These are phyloP conservation scores for Nasonia longicornis DNA, from an alignment of 1,140 invertebrate genomes.

Conservation along the genomic window DNA sequence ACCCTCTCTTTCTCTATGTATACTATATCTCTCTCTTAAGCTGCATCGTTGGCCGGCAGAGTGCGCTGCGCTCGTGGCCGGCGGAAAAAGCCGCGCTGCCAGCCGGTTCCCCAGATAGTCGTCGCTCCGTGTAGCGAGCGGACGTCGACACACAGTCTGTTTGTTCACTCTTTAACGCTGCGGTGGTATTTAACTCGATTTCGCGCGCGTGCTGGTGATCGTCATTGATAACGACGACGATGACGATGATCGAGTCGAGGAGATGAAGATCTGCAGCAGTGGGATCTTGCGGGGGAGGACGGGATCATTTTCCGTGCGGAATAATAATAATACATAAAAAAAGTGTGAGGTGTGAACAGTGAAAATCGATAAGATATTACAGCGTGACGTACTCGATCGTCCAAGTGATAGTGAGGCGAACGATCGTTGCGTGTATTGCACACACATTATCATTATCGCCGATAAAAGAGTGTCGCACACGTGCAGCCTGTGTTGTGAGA, in stretches of 20 bases:
- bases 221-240: too few relatives aligned
- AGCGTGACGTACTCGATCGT: not conserved
- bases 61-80: constrained; percentile 52
- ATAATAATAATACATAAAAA: too few relatives aligned
- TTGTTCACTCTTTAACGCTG: not conserved
- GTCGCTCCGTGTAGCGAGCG: constrained; percentile 60
- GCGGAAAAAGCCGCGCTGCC: not conserved
- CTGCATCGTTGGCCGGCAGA: constrained; percentile 47
- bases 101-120: constrained; percentile 58
- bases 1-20: not conserved
- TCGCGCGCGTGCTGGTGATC: not conserved
- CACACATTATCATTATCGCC: not conserved
- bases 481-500: constrained; percentile 2
- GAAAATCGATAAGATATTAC: not conserved
- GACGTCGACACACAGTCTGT: constrained; percentile 46
- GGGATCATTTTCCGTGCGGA: too few relatives aligned
- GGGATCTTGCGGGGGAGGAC: too few relatives aligned
- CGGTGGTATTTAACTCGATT: constrained; percentile 10
- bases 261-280: too few relatives aligned
- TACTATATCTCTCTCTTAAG: not conserved
- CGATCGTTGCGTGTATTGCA: not conserved
- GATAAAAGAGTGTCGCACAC: not conserved
- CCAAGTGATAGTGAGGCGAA: not conserved
- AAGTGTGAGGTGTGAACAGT: not conserved
- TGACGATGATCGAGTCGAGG: too few relatives aligned